Evolutionary conservation across 2,113 vertebrate genomes (phyloP), one percentile per base, ranked within the genome.

Genomic region (Mastomys natalensis): DNA sequence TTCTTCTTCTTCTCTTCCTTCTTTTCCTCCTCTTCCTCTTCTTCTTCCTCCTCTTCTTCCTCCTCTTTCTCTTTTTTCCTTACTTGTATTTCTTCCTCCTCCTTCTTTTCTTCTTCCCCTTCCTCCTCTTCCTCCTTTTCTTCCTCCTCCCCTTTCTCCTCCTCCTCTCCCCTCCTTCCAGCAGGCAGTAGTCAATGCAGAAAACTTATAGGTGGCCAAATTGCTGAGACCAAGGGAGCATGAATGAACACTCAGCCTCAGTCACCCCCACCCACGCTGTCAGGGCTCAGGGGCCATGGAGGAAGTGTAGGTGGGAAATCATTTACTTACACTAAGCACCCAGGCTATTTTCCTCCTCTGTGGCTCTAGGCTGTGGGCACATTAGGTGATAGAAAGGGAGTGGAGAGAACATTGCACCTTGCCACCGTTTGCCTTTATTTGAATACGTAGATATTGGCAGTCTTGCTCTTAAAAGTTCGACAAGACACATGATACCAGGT

Each of bases 391-490:
- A 93, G 45, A 73, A 73, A 96, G 68, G n/a, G 73, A 94, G 45
- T 11, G 24, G 8, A 70, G 6, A 91, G 74, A 78, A 55, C 29
- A 66, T 82, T 95, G 81, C 29, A 37, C 31, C 68, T 86, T 12
- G 21, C 19, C 21, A 4, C 55, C 22, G 66, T 68, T 92, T 72
- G 73, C 12, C 84, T 34, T 74, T 89, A 51, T 95, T 88, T 90
- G 15, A 87, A 6, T 87, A 58, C 74, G 73, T 26, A 66, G 37
- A 51, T 74, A 43, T 13, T 15, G 72, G 9, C 58, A 86, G 53
- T 43, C 80, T 81, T 85, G 62, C 31, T 93, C n/a, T 70, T 93
- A 48, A 91, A 92, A 62, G 26, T 86, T 72, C 60, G 60, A 58
- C 37, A 85, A 92, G 95, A 29, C 64, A 66, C 62, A 48, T 12